Conservation (phyloP, 2,113 vertebrate genomes). For the Carassius auratus region DNA sequence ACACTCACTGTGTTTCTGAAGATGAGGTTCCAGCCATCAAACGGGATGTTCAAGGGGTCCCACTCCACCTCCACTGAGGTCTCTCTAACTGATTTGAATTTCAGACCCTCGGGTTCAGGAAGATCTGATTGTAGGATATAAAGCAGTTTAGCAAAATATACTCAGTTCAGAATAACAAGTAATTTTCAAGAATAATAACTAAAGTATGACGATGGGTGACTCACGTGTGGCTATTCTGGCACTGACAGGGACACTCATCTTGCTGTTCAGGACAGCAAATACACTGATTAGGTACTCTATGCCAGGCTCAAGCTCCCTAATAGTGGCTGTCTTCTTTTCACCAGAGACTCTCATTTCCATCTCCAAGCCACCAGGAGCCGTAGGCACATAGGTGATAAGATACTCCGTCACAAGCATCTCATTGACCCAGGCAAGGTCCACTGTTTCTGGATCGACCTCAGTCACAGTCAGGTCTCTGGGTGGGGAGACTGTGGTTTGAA, state of each 20-base stretch:
- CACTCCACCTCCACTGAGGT: conserved; percentile 94
- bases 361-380: conserved; percentile 85
- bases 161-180: not conserved
- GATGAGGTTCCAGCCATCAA: conserved; percentile 95
- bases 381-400: conserved; percentile 87
- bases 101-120: conserved; percentile 92
- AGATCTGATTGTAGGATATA: conserved; percentile 77
- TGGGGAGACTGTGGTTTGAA: conserved; percentile 83
- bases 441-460: conserved; percentile 86
- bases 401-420: conserved; percentile 90
- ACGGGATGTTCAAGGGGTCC: conserved; percentile 91
- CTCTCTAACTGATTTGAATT: conserved; percentile 92
- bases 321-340: conserved; percentile 83
- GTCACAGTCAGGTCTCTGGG: conserved; percentile 88
- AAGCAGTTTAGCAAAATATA: conserved; percentile 16
- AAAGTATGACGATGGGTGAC: conserved; percentile 53
- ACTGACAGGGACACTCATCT: conserved; percentile 91
- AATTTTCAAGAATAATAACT: not conserved
- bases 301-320: conserved; percentile 90
- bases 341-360: conserved; percentile 89
- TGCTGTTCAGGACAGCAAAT: conserved; percentile 91
- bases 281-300: conserved; percentile 96
- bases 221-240: conserved; percentile 92
- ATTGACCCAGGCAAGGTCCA: conserved; percentile 92
- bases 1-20: conserved; percentile 88